phyloP scores from a whole-genome alignment of 30 jellyfish, hydroid and myxozoan species.

The Aurelia coerulea region DNA sequence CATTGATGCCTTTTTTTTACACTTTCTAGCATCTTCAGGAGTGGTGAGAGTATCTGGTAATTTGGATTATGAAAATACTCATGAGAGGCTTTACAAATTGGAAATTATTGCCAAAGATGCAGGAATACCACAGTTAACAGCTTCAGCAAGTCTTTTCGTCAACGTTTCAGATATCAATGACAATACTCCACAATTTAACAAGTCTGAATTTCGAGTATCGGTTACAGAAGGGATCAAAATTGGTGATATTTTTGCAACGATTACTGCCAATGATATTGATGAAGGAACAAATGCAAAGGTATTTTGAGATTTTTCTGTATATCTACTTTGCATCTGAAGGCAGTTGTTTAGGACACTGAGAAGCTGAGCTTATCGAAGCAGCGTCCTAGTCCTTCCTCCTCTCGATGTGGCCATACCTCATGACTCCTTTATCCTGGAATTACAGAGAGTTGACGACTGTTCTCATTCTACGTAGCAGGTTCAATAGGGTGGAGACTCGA shows the following conservation, averaged over 20 bases:
- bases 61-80: slow-evolving; percentile 40
- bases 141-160: slow-evolving; percentile 58
- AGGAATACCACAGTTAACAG: slow-evolving; percentile 63
- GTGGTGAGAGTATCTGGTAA: slow-evolving; percentile 64
- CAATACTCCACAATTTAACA: slow-evolving; percentile 81
- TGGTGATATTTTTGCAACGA: slow-evolving; percentile 46
- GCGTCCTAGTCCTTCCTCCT: too few relatives aligned
- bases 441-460: too few relatives aligned
- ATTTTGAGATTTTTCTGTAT: neutral
- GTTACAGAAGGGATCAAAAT: slow-evolving; percentile 66
- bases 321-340: too few relatives aligned
- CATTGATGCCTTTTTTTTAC: too few relatives aligned
- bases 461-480: too few relatives aligned
- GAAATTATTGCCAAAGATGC: slow-evolving; percentile 53
- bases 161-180: slow-evolving; percentile 86
- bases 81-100: slow-evolving; percentile 9
- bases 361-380: too few relatives aligned
- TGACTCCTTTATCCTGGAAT: too few relatives aligned
- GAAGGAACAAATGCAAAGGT: slow-evolving; percentile 58
- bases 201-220: slow-evolving; percentile 22
- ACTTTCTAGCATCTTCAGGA: slow-evolving; percentile 65
- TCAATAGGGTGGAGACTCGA: too few relatives aligned
- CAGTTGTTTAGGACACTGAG: too few relatives aligned
- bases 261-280: slow-evolving; percentile 75
- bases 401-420: too few relatives aligned